Evolutionary conservation across 2,888 invertebrate genomes (phyloP).

Genomic region (Chalcosyrphus nemorum): DNA sequence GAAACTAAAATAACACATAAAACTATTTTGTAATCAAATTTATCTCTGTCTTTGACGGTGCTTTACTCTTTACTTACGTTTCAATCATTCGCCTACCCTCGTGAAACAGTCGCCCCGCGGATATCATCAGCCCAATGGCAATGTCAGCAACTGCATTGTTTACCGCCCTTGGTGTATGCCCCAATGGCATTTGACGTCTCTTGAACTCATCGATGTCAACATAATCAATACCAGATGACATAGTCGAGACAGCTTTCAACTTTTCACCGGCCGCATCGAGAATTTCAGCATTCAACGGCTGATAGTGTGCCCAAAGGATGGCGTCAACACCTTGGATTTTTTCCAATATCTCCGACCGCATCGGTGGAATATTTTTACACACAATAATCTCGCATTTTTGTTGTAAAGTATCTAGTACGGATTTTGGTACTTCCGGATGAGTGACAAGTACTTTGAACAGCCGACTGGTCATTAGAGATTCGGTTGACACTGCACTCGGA

Average conservation of each 20-base stretch:
- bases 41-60: not conserved
- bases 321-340: conserved; percentile 80
- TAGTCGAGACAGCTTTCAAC: conserved; percentile 89
- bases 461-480: conserved; percentile 70
- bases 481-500: not conserved
- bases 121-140: conserved; percentile 89
- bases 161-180: conserved; percentile 90
- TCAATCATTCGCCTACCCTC: conserved; percentile 88
- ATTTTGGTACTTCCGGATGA: conserved; percentile 86
- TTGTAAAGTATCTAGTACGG: conserved; percentile 86
- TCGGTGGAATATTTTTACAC: conserved; percentile 78
- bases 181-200: conserved; percentile 87
- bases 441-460: conserved; percentile 85
- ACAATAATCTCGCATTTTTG: conserved; percentile 80
- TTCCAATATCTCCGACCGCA: conserved; percentile 78
- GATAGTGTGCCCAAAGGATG: conserved; percentile 80
- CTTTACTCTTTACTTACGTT: conserved; percentile 77
- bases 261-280: conserved; percentile 83
- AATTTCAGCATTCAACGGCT: conserved; percentile 78
- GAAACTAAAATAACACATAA: too few relatives aligned
- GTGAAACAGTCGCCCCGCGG: conserved; percentile 89
- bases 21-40: not conserved
- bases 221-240: conserved; percentile 94
- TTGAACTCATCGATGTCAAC: conserved; percentile 89
- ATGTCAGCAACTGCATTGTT: conserved; percentile 92